phyloP scores from a whole-genome alignment of 1,140 invertebrate genomes.

The Drosophila orosa region DNA sequence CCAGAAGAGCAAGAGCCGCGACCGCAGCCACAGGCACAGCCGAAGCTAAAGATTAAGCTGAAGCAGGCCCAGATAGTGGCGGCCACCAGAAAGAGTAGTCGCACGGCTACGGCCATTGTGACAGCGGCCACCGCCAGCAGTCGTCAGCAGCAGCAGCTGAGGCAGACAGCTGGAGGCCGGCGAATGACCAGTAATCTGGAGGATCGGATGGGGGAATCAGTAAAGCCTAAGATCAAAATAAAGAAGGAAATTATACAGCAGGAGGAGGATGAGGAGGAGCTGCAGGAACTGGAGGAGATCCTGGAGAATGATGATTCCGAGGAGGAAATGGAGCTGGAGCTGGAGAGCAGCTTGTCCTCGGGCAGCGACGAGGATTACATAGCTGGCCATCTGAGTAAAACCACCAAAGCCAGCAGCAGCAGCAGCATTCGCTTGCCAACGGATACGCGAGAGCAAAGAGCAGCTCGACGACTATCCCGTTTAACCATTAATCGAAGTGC shows the following conservation, averaged over 20 bases:
- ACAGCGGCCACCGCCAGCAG: conserved; percentile 78
- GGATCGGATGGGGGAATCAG: conserved; percentile 82
- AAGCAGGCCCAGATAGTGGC: conserved; percentile 36
- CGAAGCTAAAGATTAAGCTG: conserved; percentile 28
- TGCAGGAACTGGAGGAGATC: conserved; percentile 18
- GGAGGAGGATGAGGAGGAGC: conserved; percentile 17
- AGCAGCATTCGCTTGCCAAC: conserved; percentile 3
- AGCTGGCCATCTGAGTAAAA: conserved; percentile 27
- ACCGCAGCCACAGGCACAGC: conserved; percentile 34
- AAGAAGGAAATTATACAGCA: conserved; percentile 6
- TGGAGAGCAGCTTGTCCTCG: conserved; percentile 48
- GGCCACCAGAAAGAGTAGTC: conserved; percentile 76
- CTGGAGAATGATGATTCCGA: conserved; percentile 30
- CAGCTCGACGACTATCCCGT: conserved; percentile 49
- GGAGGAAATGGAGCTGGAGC: conserved; percentile 44
- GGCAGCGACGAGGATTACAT: conserved; percentile 71
- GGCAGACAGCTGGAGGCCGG: conserved; percentile 39
- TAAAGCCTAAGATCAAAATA: conserved; percentile 78
- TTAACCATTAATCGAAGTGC: conserved; percentile 55
- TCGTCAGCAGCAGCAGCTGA: conserved; percentile 64
- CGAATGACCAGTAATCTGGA: conserved; percentile 61
- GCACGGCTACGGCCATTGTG: conserved; percentile 76
- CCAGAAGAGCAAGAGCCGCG: conserved; percentile 66
- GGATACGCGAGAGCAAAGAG: conserved; percentile 60
- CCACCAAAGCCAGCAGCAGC: conserved; percentile 3